Evolutionary conservation across 2,888 invertebrate species (phyloP), one percentile per base, ranked within the genome.

Genomic region (Campoletis raptor): DNA sequence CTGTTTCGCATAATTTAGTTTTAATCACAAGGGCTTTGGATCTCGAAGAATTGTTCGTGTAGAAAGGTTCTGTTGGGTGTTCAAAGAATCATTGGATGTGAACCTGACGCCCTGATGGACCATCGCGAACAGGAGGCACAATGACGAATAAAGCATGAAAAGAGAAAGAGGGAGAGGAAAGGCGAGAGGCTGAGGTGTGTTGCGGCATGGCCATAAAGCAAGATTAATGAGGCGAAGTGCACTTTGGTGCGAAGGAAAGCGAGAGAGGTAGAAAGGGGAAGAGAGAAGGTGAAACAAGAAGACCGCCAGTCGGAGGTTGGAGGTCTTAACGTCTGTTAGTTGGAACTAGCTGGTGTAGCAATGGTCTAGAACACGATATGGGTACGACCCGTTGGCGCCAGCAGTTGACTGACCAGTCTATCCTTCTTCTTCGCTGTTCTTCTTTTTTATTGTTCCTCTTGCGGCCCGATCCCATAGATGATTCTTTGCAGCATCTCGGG

Each of bases 211-310:
- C 88, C 89, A 90, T 90, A 89, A 91, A 91, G 91, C 90, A 91
- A 90, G 91, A 91, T 92, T 92, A 92, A 92, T 92, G 92, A 92
- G 92, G 90, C 90, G 89, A 92, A 90, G 89, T 91, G 89, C 89
- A 88, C 89, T 90, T 88, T 83, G 88, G 90, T 89, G 80, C 57
- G 77, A 77, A 81, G 84, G 70, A 69, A 42, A 54, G 78, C 52
- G 36, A 85, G 66, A 52, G 61, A 64, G 76, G 80, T 40, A 70
- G 70, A 61, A 78, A 40, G 57, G 0, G 40, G 12, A 52, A 76
- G 70, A 73, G 81, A 72, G 66, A 66, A 61, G 78, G 70, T 70
- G 83, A 85, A 84, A 48, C 79, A 83, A 76, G 64, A 83, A 77
- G 81, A 81, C 42, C 37, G 81, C 77, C 83, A 77, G 70, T 48